Evolutionary conservation across 1,140 invertebrate species (phyloP).

Genomic region (Hylaeus anthracinus): DNA sequence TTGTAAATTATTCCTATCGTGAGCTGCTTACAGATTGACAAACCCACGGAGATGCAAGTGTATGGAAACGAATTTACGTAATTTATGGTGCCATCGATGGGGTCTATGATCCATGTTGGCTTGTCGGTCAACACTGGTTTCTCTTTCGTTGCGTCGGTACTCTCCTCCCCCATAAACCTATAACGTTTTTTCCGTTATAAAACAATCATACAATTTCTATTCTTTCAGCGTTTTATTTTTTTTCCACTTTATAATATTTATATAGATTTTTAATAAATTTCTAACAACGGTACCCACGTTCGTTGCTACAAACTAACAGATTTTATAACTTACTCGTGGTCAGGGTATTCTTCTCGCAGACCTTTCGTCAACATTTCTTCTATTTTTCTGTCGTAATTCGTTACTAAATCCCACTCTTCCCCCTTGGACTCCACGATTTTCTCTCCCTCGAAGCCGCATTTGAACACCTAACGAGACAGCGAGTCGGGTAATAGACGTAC

Average conservation of each 20-base stretch:
- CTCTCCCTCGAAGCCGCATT: slow-evolving; percentile 73
- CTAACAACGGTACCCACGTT: too few species aligned
- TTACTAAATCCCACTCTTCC: slow-evolving; percentile 88
- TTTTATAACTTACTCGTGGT: slow-evolving; percentile 84
- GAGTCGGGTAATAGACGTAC: not conserved
- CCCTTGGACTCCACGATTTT: slow-evolving; percentile 89
- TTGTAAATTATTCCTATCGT: slow-evolving; percentile 89
- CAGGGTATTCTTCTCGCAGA: slow-evolving; percentile 85
- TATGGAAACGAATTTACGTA: slow-evolving; percentile 85
- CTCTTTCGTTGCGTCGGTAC: slow-evolving; percentile 80
- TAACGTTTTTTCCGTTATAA: slow-evolving; percentile 14
- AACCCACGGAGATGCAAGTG: slow-evolving; percentile 85
- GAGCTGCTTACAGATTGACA: slow-evolving; percentile 85
- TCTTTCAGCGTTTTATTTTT: too few species aligned
- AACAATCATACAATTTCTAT: too few species aligned
- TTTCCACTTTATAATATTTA: too few species aligned
- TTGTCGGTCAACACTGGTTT: slow-evolving; percentile 85
- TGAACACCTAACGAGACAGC: slow-evolving; percentile 60
- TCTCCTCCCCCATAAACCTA: slow-evolving; percentile 94
- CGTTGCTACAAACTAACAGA: not conserved
- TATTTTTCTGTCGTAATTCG: slow-evolving; percentile 89
- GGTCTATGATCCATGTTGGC: slow-evolving; percentile 96
- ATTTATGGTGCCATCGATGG: slow-evolving; percentile 89
- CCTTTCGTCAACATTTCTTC: slow-evolving; percentile 86
- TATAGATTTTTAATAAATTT: too few species aligned